Base-by-base conservation (phyloP, 2,113 vertebrate genomes). In the Daboia siamensis region DNA sequence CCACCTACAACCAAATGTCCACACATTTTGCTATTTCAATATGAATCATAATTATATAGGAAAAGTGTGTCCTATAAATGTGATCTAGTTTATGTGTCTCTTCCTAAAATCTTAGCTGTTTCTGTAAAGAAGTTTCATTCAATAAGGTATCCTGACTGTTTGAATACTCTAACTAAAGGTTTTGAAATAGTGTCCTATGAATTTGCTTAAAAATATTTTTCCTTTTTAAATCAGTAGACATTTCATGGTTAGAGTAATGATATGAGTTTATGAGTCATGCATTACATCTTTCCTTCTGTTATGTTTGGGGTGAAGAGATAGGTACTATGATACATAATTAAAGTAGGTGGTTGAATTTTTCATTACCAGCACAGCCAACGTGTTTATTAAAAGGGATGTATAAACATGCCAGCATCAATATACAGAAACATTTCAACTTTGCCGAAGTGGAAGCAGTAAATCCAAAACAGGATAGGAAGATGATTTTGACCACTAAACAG, bases 1-100 rank as follows among this genome's bases (percentile, higher is more conserved):
- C 95, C 96, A 93, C 97, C 88, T 96, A 93, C 92, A 96, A 89
- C 95, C 97, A 97, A 97, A 97, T 97, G 97, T 95, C 96, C 95
- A 39, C 88, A 93, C 8, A 46, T 96, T 96, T 95, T 97, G 88
- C 90, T 48, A 94, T 20, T 95, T 95, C 90, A 94, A 88, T 48
- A 1, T 95, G 94, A 97, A 94, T 93, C 95, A 93, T 86, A 86
- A 92, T 93, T 95, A 91, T 0, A 0, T 96, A 94, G 96, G 87
- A 94, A 95, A 96, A 94, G 6, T 59, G 90, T 39, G 55, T 52
- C 91, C 92, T 93, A 93, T 54, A 94, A 87, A 94, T 93, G 86
- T 92, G 59, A 88, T 8, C 48, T 94, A 54, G 52, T 87, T 93
- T 86, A 90, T 93, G 84, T 90, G 64, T 91, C 92, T 95, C 87